Base-by-base conservation (phyloP, 1,140 invertebrate genomes). In the Euwallacea fornicatus region DNA sequence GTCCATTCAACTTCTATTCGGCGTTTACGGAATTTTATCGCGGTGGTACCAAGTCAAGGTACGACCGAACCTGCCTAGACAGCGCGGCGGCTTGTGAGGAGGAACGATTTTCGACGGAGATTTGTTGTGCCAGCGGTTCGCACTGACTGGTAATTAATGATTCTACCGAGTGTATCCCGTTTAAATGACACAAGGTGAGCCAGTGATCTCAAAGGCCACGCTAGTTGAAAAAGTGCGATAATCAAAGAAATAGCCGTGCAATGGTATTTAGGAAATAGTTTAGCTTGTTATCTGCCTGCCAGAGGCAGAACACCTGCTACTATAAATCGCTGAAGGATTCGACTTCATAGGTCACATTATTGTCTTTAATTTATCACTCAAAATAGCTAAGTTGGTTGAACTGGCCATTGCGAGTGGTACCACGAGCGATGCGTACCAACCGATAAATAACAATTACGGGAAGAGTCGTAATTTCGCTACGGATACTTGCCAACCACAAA, bases 271-370 rank as follows among this genome's bases (percentile, higher is more conserved):
- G 64, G 54, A 56, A 75, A 66, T 44, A 79, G 78, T 54, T 21
- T 63, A 54, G 77, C 42, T 78, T 76, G 67, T 61, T 69, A 55
- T 68, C 58, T 54, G 66, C 11, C 10, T 62, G 55, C 67, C 76
- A n/a, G 42, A 44, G 66, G 71, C 74, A 15, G 55, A 72, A 73
- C 70, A 72, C 75, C 72, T 74, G 73, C 61, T 66, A 56, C 53
- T 43, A 66, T 66, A 66, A 58, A 66, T 66, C 53, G n/a, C n/a
- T 41, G 44, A 9, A 63, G 42, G 64, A 66, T 66, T 56, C 64
- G 2, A 33, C 21, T 50, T 50, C 55, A 16, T 16, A 56, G 55
- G 13, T 50, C 47, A 13, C 10, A 50, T 13, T 50, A 50, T 50
- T 50, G 10, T 50, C 47, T 50, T 13, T 50, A 50, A 11, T 50